phyloP scores from a whole-genome alignment of 1,140 invertebrate genomes.

The Apis cerana region DNA sequence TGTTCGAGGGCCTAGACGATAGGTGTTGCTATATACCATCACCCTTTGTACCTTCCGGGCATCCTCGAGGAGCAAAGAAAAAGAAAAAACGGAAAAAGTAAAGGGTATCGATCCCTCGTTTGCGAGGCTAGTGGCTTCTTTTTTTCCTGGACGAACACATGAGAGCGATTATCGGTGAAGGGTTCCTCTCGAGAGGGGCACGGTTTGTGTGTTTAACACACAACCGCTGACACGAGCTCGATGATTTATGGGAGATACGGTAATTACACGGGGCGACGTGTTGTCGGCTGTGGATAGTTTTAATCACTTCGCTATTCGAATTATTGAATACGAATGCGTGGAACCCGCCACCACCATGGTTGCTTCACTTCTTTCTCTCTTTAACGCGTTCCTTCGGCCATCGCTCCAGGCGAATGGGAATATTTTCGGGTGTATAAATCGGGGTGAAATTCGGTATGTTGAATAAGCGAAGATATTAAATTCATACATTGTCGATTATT shows the following conservation, averaged over 20 bases:
- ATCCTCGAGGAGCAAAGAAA: background rate
- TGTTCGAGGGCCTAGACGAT: constrained; percentile 6
- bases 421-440: background rate
- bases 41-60: background rate
- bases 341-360: background rate
- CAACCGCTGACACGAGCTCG: constrained; percentile 26
- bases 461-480: too few relatives aligned
- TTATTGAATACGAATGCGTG: constrained; percentile 28
- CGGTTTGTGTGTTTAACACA: constrained; percentile 49
- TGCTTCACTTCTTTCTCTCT: too few relatives aligned
- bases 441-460: too few relatives aligned
- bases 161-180: constrained; percentile 26
- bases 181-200: background rate
- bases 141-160: background rate
- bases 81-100: too few relatives aligned
- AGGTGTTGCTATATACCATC: background rate
- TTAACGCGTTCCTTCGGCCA: background rate
- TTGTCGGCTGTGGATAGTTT: constrained; percentile 20
- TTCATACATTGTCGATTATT: too few relatives aligned
- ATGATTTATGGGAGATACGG: constrained; percentile 23
- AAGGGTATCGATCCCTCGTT: background rate
- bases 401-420: background rate
- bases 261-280: constrained; percentile 39
- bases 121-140: background rate
- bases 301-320: constrained; percentile 37